A percentile compares a stretch with the other conserved stretches of the same genome.
Evolutionary conservation across 2,113 vertebrate species (phyloP).

Genomic region (Albula glossodonta): DNA sequence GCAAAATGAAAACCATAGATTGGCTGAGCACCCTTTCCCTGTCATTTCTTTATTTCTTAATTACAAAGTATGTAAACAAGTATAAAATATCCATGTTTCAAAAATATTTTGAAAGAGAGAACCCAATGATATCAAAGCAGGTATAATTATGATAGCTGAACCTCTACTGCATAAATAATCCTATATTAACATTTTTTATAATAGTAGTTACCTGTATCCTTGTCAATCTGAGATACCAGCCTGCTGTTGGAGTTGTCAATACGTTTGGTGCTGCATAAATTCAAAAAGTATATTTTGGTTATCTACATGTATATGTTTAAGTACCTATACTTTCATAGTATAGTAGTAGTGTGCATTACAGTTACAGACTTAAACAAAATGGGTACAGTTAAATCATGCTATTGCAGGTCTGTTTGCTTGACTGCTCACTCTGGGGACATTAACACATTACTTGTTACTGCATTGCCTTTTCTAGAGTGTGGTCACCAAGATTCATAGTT

Average conservation of each 20-base stretch:
- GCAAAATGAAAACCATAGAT: too few relatives aligned
- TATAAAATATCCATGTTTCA: too few relatives aligned
- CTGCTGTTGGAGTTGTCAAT: constrained; percentile 95
- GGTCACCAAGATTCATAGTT: too few relatives aligned
- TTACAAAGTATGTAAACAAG: too few relatives aligned
- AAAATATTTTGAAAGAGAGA: too few relatives aligned
- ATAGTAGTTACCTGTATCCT: constrained; percentile 84
- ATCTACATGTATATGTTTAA: not conserved
- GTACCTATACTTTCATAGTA: not conserved
- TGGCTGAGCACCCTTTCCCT: too few relatives aligned
- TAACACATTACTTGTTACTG: not conserved
- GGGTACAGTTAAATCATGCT: not conserved
- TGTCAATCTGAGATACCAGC: constrained; percentile 91
- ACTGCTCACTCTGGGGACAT: not conserved
- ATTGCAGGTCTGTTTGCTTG: not conserved
- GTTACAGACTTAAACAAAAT: not conserved
- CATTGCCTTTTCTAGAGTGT: too few relatives aligned
- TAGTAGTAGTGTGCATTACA: not conserved
- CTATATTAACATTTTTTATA: not conserved
- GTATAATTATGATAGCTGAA: too few relatives aligned
- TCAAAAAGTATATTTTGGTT: constrained; percentile 22
- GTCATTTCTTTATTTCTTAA: too few relatives aligned
- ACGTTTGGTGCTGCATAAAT: constrained; percentile 81
- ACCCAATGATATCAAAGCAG: too few relatives aligned
- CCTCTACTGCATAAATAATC: not conserved